Evolutionary conservation across 1,140 invertebrate genomes (phyloP).

Genomic region (Drosophila novamexicana): DNA sequence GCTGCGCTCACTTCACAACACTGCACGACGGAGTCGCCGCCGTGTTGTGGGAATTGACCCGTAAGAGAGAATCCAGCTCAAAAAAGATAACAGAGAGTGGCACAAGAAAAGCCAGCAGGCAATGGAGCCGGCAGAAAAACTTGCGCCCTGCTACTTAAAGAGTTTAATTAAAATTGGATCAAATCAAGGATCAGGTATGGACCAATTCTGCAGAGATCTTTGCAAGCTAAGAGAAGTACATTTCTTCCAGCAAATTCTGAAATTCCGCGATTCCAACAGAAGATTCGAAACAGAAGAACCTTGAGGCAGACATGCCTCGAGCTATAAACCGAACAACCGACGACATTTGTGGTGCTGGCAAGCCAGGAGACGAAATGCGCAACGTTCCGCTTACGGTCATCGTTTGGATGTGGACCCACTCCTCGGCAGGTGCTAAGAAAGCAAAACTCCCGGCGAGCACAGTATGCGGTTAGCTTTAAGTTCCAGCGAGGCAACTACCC

Average conservation of each 20-base stretch:
- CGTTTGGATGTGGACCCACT: background rate
- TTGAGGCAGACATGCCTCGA: background rate
- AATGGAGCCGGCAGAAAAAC: background rate
- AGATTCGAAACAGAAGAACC: background rate
- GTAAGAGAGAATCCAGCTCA: background rate
- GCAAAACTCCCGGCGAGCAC: slow-evolving; percentile 37
- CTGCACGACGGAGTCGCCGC: slow-evolving; percentile 26
- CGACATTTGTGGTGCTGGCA: too few species aligned
- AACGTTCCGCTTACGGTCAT: slow-evolving; percentile 28
- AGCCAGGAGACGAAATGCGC: slow-evolving; percentile 19
- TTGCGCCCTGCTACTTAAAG: background rate
- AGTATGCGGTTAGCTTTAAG: slow-evolving; percentile 72
- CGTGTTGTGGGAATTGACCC: slow-evolving; percentile 57
- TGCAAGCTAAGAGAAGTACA: background rate
- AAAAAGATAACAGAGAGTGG: background rate
- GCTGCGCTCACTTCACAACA: slow-evolving; percentile 70
- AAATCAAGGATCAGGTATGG: background rate
- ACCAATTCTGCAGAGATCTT: background rate
- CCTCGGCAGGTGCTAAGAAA: slow-evolving; percentile 30
- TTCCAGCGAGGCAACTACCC: slow-evolving; percentile 43
- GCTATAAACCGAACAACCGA: too few species aligned
- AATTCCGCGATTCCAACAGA: background rate
- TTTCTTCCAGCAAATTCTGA: too few species aligned
- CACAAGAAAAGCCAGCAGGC: background rate
- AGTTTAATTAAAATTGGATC: slow-evolving; percentile 1